Base-by-base conservation (phyloP, 1,140 invertebrate species). In the Rhagoletis zephyria region DNA sequence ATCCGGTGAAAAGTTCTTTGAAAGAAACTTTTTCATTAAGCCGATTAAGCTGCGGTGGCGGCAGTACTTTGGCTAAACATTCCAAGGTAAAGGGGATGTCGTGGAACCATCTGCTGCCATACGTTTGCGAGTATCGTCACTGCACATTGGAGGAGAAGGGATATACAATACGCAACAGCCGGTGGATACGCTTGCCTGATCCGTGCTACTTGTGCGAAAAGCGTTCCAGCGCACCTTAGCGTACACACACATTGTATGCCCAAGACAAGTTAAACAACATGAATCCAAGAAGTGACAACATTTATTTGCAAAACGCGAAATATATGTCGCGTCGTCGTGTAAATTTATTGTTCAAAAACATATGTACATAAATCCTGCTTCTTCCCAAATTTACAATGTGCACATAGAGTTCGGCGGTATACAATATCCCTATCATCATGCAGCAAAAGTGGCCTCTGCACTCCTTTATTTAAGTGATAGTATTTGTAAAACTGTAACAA, bases 371-470 rank as follows among this genome's bases (percentile, higher is more conserved):
- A n/a, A 63, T 42, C 42, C 42, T 51, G 40, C 16, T 65, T 86
- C 40, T 67, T 42, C 64, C 67, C 12, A 48, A 16, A 16, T 74
- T 48, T 12, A 42, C 67, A 74, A 74, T 74, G 42, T 74, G 42
- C 59, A 61, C 40, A 81, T 48, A 85, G 59, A 56, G 81, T 85
- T 59, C 59, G 40, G 56, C 81, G 81, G 59, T 85, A 85, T n/a
- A 59, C 19, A 86, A 88, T 81, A 88, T 92, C 91, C 91, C 91
- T 91, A 92, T 91, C 91, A 92, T 92, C 91, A 92, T 90, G 90
- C 91, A 90, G 90, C 91, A 91, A 90, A 92, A 90, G 91, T 92
- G 91, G 91, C 91, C 91, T 92, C 91, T 92, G 91, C 89, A 90
- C 89, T 92, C 89, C n/a, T 81, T 81, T 81, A 81, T 81, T 74